Conservation (phyloP, 2,888 invertebrate genomes). For the Melieria picta region DNA sequence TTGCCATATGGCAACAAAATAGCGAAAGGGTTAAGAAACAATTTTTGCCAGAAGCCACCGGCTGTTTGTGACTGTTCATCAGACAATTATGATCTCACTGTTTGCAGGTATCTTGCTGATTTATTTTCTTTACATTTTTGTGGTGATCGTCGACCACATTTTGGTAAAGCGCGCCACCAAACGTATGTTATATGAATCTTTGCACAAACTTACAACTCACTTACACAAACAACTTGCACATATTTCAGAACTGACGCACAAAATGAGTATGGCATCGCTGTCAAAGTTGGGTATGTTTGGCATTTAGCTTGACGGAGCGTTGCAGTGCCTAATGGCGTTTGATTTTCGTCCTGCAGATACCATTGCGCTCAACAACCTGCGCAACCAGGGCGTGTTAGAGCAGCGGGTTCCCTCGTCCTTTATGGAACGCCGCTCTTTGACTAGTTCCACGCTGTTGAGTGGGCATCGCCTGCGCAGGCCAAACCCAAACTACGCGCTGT, state of each 20-base stretch:
- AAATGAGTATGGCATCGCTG: not conserved
- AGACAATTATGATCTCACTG: not conserved
- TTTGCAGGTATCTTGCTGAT: slow-evolving; percentile 25
- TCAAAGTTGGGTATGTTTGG: not conserved
- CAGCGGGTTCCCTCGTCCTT: not conserved
- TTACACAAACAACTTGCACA: no score
- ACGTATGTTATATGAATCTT: slow-evolving; percentile 25
- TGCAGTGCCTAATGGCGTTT: no score
- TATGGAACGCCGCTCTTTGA: slow-evolving; percentile 9
- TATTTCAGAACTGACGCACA: not conserved
- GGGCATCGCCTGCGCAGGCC: not conserved
- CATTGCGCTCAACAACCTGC: slow-evolving; percentile 14
- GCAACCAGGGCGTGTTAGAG: slow-evolving; percentile 13
- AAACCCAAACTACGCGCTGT: slow-evolving; percentile 20
- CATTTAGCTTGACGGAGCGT: no score
- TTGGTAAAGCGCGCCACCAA: slow-evolving; percentile 39
- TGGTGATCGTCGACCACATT: slow-evolving; percentile 48
- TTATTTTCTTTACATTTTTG: slow-evolving; percentile 44
- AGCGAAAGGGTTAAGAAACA: no score
- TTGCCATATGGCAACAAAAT: no score
- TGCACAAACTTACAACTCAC: not conserved
- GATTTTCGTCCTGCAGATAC: not conserved
- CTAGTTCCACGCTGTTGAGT: no score
- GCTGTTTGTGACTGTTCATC: not conserved
- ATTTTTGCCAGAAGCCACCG: no score